These are phyloP conservation scores for Apodemia zela DNA, from an alignment of 2,888 invertebrate species.

Conservation along the genomic window DNA sequence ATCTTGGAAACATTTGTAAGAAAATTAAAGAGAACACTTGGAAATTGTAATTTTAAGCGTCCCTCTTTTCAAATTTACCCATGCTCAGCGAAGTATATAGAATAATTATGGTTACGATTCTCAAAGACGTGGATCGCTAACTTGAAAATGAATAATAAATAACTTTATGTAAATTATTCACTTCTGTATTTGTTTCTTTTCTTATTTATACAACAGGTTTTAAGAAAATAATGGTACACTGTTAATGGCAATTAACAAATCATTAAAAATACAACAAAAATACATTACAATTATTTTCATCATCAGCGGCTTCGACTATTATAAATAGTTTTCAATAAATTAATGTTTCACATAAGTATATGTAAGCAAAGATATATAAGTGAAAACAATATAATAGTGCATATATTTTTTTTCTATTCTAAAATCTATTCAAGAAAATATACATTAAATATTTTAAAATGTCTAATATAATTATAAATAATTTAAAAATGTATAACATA, in stretches of 20 bases:
- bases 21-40: background rate
- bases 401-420: too few species aligned
- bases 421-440: too few species aligned
- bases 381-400: too few species aligned
- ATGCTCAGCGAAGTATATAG: constrained; percentile 11
- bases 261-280: too few species aligned
- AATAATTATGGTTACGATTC: constrained; percentile 17
- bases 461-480: too few species aligned
- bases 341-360: too few species aligned
- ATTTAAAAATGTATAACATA: too few species aligned
- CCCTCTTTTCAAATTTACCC: background rate
- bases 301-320: too few species aligned
- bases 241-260: background rate
- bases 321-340: too few species aligned
- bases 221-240: background rate
- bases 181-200: background rate
- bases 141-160: constrained; percentile 17
- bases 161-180: constrained; percentile 7
- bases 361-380: too few species aligned
- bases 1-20: background rate
- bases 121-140: constrained; percentile 1
- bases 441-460: too few species aligned
- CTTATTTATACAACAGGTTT: background rate
- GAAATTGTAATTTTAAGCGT: constrained; percentile 6
- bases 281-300: too few species aligned